Evolutionary conservation across 1,140 invertebrate genomes (phyloP).

Genomic region (Drosophila funebris): DNA sequence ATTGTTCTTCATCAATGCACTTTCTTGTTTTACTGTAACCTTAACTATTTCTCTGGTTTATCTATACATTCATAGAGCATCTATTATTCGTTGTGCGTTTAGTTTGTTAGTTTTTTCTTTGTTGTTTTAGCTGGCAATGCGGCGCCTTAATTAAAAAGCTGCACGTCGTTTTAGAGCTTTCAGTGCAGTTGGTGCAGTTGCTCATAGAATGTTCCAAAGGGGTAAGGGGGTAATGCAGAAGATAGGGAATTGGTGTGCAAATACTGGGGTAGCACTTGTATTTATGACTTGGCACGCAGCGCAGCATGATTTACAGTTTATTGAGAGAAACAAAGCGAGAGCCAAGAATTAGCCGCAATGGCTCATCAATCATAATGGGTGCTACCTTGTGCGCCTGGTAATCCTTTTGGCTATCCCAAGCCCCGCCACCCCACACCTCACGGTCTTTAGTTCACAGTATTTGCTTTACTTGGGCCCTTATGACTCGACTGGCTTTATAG

Average conservation of each 20-base stretch:
- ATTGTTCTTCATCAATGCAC: too few species aligned
- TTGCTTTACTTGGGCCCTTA: constrained; percentile 38
- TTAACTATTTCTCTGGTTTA: neutral
- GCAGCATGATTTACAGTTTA: constrained; percentile 76
- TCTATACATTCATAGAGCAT: constrained; percentile 35
- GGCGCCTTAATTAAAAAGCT: constrained; percentile 76
- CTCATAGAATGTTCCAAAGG: neutral
- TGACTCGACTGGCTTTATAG: constrained; percentile 77
- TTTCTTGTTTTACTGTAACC: too few species aligned
- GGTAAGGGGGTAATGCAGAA: neutral
- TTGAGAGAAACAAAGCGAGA: constrained; percentile 75
- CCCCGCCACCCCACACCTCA: neutral
- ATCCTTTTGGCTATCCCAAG: constrained; percentile 49
- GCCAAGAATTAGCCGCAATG: constrained; percentile 78
- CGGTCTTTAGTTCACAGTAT: too few species aligned
- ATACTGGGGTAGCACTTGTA: constrained; percentile 41
- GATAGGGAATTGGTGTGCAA: neutral
- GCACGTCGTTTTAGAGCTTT: constrained; percentile 54
- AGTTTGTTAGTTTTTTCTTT: neutral
- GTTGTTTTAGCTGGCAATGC: constrained; percentile 27
- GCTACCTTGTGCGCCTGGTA: constrained; percentile 55
- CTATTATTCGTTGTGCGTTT: constrained; percentile 8
- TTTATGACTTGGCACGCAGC: constrained; percentile 80
- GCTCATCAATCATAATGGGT: constrained; percentile 70
- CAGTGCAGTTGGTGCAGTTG: constrained; percentile 26